Percentiles rank a stretch among this genome's conserved stretches.
Evolutionary conservation across 2,888 invertebrate genomes (phyloP).

Genomic region (Lamproptera curius): DNA sequence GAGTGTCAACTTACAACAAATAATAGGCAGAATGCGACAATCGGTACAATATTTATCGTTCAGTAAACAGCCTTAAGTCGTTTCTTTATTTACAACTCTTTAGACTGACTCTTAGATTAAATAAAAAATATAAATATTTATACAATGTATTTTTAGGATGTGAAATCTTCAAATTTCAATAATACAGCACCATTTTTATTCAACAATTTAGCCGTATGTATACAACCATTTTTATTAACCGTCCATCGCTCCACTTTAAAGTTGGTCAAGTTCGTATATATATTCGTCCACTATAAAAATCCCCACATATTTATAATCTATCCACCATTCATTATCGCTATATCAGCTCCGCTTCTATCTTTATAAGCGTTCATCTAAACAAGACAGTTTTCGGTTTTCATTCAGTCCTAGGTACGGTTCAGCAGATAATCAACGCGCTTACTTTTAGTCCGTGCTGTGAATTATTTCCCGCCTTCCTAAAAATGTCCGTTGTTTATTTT

Average conservation of each 20-base stretch:
- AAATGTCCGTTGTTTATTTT: slow-evolving; percentile 13
- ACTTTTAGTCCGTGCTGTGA: slow-evolving; percentile 21
- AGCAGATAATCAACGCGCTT: slow-evolving; percentile 28
- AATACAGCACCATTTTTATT: no score
- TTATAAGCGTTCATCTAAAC: slow-evolving; percentile 22
- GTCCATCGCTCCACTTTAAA: neutral
- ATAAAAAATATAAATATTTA: no score
- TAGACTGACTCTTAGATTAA: no score
- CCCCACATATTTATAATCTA: slow-evolving; percentile 3
- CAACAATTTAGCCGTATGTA: no score
- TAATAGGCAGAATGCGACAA: no score
- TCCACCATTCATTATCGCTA: slow-evolving; percentile 15
- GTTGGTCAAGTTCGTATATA: slow-evolving; percentile 15
- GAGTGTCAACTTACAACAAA: no score
- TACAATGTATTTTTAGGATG: no score
- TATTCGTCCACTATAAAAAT: slow-evolving; percentile 9
- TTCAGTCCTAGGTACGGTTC: slow-evolving; percentile 34
- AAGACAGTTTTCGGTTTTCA: slow-evolving; percentile 30
- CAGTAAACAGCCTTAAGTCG: no score
- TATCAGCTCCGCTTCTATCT: slow-evolving; percentile 24
- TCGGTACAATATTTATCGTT: no score
- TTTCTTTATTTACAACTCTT: no score
- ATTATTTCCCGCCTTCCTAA: slow-evolving; percentile 9
- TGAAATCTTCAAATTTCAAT: no score
- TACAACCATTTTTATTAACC: no score